phyloP scores from a whole-genome alignment of 1,140 invertebrate genomes.

The Drosophila fuyamai region DNA sequence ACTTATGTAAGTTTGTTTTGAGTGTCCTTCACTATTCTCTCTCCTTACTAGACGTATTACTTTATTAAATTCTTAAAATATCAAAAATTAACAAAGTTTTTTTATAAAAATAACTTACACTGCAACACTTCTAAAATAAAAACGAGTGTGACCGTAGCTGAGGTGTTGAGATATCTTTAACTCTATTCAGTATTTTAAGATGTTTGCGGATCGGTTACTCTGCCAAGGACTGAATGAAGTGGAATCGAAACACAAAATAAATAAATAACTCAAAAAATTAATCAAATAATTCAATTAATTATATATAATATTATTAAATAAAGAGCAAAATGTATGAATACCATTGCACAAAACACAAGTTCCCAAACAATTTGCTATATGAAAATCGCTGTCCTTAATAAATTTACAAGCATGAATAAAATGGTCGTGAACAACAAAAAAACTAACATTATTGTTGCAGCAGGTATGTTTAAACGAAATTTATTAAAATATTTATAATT shows the following conservation, averaged over 20 bases:
- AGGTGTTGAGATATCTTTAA: neutral
- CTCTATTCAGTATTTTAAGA: neutral
- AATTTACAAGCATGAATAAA: neutral
- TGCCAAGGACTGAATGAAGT: neutral
- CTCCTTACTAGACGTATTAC: neutral
- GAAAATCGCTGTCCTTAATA: neutral
- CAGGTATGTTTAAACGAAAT: too few species aligned
- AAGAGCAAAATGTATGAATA: too few species aligned
- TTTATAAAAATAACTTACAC: constrained; percentile 42
- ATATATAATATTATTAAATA: too few species aligned
- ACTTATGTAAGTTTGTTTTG: neutral
- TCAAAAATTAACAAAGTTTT: constrained; percentile 1
- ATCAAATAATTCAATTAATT: neutral
- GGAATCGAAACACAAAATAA: constrained; percentile 14
- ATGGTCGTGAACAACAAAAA: neutral
- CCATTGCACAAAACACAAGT: too few species aligned
- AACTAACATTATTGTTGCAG: neutral
- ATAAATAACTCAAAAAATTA: constrained; percentile 2
- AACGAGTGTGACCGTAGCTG: constrained; percentile 16
- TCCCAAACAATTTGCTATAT: too few species aligned
- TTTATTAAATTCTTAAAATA: neutral
- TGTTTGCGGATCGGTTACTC: neutral
- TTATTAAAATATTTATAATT: too few species aligned
- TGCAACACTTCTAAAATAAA: constrained; percentile 40
- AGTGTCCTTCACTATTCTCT: too few species aligned